Percentiles rank a stretch among this genome's conserved stretches.
Evolutionary conservation across 1,140 invertebrate genomes (phyloP).

Genomic region (Drosophila elegans): DNA sequence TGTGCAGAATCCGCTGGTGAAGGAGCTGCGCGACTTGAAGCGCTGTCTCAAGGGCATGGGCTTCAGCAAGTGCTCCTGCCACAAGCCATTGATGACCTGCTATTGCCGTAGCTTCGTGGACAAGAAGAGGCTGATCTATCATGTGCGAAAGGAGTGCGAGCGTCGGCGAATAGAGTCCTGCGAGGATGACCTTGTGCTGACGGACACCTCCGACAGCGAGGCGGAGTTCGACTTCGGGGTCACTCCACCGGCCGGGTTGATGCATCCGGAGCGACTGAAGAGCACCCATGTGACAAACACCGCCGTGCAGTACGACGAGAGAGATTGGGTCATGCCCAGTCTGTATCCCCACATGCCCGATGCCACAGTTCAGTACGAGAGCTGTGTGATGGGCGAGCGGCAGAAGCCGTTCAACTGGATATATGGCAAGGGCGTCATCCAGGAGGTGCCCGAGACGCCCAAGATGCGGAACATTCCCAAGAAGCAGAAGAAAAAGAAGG

Average conservation of each 20-base stretch:
- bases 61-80: slow-evolving; percentile 75
- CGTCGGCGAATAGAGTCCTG: slow-evolving; percentile 39
- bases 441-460: slow-evolving; percentile 50
- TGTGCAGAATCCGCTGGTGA: slow-evolving; percentile 57
- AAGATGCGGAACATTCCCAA: slow-evolving; percentile 49
- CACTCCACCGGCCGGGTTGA: slow-evolving; percentile 77
- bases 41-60: slow-evolving; percentile 72
- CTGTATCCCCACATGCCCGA: slow-evolving; percentile 64
- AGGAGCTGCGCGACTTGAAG: slow-evolving; percentile 63
- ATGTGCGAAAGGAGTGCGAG: slow-evolving; percentile 56
- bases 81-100: slow-evolving; percentile 66
- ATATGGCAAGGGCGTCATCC: slow-evolving; percentile 61
- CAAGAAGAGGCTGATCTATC: slow-evolving; percentile 65
- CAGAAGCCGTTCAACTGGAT: slow-evolving; percentile 46
- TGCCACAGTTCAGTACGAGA: slow-evolving; percentile 46
- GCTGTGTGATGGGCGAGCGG: slow-evolving; percentile 61
- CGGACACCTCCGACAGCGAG: slow-evolving; percentile 76
- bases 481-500: slow-evolving; percentile 31
- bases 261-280: slow-evolving; percentile 66
- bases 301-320: slow-evolving; percentile 73
- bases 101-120: slow-evolving; percentile 76
- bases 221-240: slow-evolving; percentile 78
- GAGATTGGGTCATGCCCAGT: slow-evolving; percentile 64
- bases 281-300: slow-evolving; percentile 40
- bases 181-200: slow-evolving; percentile 55